Base-by-base conservation (phyloP, 2,888 invertebrate genomes). In the Patella pellucida region DNA sequence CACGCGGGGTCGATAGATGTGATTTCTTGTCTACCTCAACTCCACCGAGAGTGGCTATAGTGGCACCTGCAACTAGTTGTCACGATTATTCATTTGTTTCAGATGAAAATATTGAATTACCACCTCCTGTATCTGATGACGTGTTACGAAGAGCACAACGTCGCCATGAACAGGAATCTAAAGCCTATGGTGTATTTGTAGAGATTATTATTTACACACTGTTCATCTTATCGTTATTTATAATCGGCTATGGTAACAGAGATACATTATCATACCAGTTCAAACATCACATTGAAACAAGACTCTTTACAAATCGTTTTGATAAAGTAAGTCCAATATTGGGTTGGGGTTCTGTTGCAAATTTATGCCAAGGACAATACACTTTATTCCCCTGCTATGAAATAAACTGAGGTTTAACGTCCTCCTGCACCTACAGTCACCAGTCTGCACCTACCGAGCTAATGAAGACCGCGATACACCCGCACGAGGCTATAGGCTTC, bases 221-320 rank as follows among this genome's bases (percentile, higher is more conserved):
- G 67, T 83, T 85, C 74, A 78, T 87, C 71, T 78, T 84, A 72
- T 80, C 85, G 50, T 76, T 85, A 16, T 85, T 78, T 76, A 81
- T 78, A 11, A 82, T 86, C 51, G 81, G 83, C n/a, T 85, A 81
- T 72, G 82, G 82, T 52, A 85, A 85, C 76, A 78, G 85, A 68
- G 85, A 86, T 73, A 72, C 79, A 52, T 68, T 79, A 16, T 83
- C 85, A 12, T 85, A 78, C 77, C 71, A 72, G 50, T 76, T 85
- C 70, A 72, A 82, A 69, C 54, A 81, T 50, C 80, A 84, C 69
- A 77, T 85, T 23, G 73, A 71, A 1, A 77, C 80, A 41, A 74
- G 77, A n/a, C 71, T 85, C 12, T 74, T 82, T 14, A 75, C 76
- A 11, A 82, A 83, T 9, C 70, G 67, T 9, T 62, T 62, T 62